phyloP scores from a whole-genome alignment of 2,888 invertebrate species.

The Acleris cristana region DNA sequence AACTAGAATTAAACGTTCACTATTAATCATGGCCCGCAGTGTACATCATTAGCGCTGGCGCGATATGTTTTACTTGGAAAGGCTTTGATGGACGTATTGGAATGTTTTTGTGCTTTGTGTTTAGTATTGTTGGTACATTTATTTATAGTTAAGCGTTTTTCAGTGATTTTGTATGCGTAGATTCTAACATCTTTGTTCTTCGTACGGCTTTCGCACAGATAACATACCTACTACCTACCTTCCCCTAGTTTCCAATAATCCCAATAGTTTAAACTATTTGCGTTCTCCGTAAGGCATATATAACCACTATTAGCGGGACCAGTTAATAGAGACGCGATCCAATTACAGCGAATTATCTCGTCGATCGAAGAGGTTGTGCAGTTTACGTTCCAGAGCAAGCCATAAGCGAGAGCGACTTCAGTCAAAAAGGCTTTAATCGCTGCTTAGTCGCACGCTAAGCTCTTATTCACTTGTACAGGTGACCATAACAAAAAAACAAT shows the following conservation, averaged over 20 bases:
- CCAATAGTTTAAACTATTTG: no score
- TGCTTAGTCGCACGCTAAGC: no score
- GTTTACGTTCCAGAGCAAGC: conserved; percentile 5
- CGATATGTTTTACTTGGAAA: conserved; percentile 10
- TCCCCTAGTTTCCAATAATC: no score
- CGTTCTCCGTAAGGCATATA: background rate
- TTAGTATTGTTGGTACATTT: no score
- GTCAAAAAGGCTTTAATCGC: background rate
- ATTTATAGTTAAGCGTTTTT: no score
- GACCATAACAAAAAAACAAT: no score
- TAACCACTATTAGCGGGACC: conserved; percentile 29
- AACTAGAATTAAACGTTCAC: conserved; percentile 63
- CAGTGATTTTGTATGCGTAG: no score
- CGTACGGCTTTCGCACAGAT: no score
- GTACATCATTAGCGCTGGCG: conserved; percentile 57
- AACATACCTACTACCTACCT: no score
- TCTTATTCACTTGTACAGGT: background rate
- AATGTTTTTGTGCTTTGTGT: background rate
- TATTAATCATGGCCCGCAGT: conserved; percentile 64
- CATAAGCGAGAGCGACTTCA: conserved; percentile 5
- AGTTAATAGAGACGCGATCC: conserved; percentile 55
- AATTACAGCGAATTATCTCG: conserved; percentile 63
- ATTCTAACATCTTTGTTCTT: no score
- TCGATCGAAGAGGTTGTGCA: conserved; percentile 31
- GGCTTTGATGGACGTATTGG: conserved; percentile 25